Evolutionary conservation across 2,888 invertebrate species (phyloP).

Genomic region (Leucophenga maculata): DNA sequence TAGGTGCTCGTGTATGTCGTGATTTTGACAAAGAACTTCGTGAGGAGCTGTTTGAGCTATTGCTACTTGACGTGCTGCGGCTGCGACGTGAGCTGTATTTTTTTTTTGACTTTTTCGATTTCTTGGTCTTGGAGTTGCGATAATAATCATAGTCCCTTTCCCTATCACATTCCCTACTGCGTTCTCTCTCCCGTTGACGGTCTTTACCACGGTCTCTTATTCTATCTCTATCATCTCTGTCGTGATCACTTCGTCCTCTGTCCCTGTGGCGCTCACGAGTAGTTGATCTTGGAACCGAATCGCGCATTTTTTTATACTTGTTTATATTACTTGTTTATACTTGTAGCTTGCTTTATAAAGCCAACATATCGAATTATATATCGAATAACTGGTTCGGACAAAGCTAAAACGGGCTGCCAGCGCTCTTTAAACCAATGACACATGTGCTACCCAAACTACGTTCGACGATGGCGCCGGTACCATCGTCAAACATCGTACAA

Average conservation of each 20-base stretch:
- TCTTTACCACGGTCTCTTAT: constrained; percentile 34
- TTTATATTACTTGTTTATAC: no score
- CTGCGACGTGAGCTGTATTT: constrained; percentile 57
- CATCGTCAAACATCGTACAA: no score
- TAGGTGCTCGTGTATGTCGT: constrained; percentile 51
- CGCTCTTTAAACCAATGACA: no score
- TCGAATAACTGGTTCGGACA: no score
- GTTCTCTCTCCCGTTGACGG: constrained; percentile 46
- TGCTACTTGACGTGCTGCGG: constrained; percentile 51
- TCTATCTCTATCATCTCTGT: constrained; percentile 26
- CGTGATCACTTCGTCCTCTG: constrained; percentile 32
- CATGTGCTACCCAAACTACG: no score
- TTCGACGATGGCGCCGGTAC: no score
- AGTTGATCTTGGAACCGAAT: constrained; percentile 38
- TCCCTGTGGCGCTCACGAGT: constrained; percentile 43
- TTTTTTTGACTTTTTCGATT: constrained; percentile 63
- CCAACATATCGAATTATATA: no score
- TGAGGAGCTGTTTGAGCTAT: constrained; percentile 53
- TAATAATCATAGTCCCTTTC: constrained; percentile 53
- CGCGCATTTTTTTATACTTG: no score
- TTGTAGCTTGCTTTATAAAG: no score
- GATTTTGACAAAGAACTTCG: constrained; percentile 57
- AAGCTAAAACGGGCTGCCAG: no score
- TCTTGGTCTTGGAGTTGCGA: constrained; percentile 59
- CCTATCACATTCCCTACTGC: constrained; percentile 53